Conservation (phyloP, 2,888 invertebrate species). For the Monochamus alternatus region DNA sequence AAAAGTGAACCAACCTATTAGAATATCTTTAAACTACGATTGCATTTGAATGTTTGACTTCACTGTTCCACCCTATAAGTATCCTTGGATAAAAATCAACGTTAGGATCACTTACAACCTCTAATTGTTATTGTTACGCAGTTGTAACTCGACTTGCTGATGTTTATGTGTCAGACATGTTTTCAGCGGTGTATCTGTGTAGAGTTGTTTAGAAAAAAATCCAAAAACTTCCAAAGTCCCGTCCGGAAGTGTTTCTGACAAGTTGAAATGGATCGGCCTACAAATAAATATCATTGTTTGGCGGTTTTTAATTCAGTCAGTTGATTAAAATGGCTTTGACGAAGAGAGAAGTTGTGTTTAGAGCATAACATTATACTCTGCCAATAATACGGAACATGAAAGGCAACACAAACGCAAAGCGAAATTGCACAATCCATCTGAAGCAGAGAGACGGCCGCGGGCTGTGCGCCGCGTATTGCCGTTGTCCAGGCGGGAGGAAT, state of each 20-base stretch:
- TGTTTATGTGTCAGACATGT: too few species aligned
- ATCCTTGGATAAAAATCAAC: too few species aligned
- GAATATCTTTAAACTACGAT: too few species aligned
- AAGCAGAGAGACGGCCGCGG: slow-evolving; percentile 61
- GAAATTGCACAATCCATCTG: slow-evolving; percentile 57
- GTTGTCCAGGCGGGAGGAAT: neutral
- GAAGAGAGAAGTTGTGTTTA: slow-evolving; percentile 34
- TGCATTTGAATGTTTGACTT: too few species aligned
- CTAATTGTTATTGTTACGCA: too few species aligned
- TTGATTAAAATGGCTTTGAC: slow-evolving; percentile 45
- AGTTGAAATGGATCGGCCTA: slow-evolving; percentile 43
- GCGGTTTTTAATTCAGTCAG: slow-evolving; percentile 45
- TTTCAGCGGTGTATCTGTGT: neutral
- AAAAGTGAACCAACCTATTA: too few species aligned
- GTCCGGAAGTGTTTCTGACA: slow-evolving; percentile 46
- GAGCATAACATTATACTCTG: slow-evolving; percentile 27
- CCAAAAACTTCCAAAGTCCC: slow-evolving; percentile 28
- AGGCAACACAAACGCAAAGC: slow-evolving; percentile 41
- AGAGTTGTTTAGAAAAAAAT: neutral
- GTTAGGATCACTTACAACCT: too few species aligned
- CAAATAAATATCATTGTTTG: slow-evolving; percentile 42
- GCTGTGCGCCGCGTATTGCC: slow-evolving; percentile 58
- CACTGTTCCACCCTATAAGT: too few species aligned
- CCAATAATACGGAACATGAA: slow-evolving; percentile 35
- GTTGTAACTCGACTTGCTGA: too few species aligned